A percentile compares a stretch with the other conserved stretches of the same genome.
These are phyloP conservation scores for Acipenser transmontanus DNA, from an alignment of 2,797 vertebrate species.

Conservation along the genomic window DNA sequence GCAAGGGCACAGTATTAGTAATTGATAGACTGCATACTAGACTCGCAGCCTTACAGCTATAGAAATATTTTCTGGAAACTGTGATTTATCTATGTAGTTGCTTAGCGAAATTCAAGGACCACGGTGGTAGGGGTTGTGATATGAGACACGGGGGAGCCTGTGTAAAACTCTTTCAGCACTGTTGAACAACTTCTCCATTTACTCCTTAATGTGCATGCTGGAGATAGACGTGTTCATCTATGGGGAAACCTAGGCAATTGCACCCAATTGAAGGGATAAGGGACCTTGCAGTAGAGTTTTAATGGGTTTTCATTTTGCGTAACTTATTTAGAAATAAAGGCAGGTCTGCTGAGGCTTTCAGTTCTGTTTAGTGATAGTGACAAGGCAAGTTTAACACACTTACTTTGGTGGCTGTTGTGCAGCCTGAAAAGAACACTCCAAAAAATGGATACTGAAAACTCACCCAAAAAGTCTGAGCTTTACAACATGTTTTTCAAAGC, in stretches of 20 bases:
- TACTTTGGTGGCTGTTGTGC: too few species aligned
- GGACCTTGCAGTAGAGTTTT: not conserved
- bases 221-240: not conserved
- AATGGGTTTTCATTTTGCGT: not conserved
- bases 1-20: not conserved
- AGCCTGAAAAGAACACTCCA: too few species aligned
- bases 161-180: not conserved
- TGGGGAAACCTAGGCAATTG: not conserved
- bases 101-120: not conserved
- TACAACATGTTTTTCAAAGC: too few species aligned
- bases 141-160: not conserved
- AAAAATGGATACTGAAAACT: too few species aligned
- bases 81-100: slow-evolving; percentile 20
- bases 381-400: not conserved
- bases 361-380: not conserved
- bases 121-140: not conserved
- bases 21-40: not conserved
- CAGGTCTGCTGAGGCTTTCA: not conserved
- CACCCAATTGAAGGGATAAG: not conserved
- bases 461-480: too few species aligned
- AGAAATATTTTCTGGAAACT: not conserved
- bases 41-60: not conserved
- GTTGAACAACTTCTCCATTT: not conserved
- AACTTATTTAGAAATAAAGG: not conserved
- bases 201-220: not conserved